Evolutionary conservation across 1,140 invertebrate genomes (phyloP).

Genomic region (Fopius arisanus): DNA sequence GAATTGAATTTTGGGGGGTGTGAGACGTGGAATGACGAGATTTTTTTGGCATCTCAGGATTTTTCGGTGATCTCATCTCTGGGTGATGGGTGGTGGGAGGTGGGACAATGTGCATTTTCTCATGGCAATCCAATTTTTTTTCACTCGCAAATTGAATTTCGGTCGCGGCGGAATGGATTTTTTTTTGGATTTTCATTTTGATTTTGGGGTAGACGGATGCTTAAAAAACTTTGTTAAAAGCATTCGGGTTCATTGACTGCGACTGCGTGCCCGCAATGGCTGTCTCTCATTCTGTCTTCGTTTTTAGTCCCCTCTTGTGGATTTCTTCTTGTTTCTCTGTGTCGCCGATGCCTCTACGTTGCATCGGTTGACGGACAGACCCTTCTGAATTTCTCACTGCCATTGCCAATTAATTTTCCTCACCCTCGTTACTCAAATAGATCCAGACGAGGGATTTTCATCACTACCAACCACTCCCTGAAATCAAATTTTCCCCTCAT

Average conservation of each 20-base stretch:
- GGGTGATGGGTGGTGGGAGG: too few species aligned
- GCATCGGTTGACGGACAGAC: conserved; percentile 25
- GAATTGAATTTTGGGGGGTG: too few species aligned
- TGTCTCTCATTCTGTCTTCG: conserved; percentile 22
- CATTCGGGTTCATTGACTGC: conserved; percentile 32
- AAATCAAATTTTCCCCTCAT: too few species aligned
- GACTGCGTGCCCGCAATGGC: conserved; percentile 25
- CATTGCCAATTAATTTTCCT: conserved; percentile 30
- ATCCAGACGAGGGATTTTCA: not conserved
- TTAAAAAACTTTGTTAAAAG: conserved; percentile 31
- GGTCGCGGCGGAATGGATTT: too few species aligned
- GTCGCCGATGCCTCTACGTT: conserved; percentile 1
- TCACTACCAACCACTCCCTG: too few species aligned
- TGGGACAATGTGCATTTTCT: too few species aligned
- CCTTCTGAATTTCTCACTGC: conserved; percentile 29
- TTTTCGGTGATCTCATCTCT: too few species aligned
- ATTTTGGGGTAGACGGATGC: not conserved
- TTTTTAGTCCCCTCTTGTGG: not conserved
- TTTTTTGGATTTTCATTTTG: not conserved
- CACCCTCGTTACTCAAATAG: conserved; percentile 11
- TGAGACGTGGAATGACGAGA: too few species aligned
- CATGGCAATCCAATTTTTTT: too few species aligned
- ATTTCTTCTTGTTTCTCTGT: not conserved
- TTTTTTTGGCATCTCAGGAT: too few species aligned
- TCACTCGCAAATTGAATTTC: too few species aligned